Percentiles rank a stretch among this genome's conserved stretches.
Conservation (phyloP, 2,113 vertebrate species). For the Halcyon senegalensis region DNA sequence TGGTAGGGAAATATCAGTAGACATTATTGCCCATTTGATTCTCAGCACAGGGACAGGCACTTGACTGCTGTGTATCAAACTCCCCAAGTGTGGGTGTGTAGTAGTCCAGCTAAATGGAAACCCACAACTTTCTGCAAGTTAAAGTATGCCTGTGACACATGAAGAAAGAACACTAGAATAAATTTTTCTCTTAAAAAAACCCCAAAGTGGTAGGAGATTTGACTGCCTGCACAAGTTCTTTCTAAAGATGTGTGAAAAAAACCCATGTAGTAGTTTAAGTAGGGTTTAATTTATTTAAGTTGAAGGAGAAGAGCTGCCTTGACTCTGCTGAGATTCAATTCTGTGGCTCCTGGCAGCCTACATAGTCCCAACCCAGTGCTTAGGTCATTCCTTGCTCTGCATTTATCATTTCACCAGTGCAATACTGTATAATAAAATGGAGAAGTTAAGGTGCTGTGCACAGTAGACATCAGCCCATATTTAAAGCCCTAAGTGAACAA, state of each 20-base stretch:
- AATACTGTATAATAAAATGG: neutral
- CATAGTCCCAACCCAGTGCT: neutral
- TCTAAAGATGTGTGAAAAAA: neutral
- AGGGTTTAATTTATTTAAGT: neutral
- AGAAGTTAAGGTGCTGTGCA: neutral
- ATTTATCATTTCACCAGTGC: neutral
- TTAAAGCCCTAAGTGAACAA: slow-evolving; percentile 15
- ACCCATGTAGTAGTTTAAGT: fast-evolving
- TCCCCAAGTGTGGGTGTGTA: neutral
- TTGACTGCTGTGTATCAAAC: neutral
- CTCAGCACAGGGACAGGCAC: neutral
- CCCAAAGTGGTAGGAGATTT: neutral
- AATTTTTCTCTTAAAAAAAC: neutral
- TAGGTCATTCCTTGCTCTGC: neutral
- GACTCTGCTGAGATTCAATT: neutral
- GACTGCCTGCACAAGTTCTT: neutral
- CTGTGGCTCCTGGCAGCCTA: neutral
- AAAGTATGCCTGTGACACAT: neutral
- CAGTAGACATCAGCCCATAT: neutral
- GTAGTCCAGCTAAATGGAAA: slow-evolving; percentile 9
- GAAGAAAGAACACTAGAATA: neutral
- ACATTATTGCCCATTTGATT: neutral
- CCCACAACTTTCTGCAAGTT: neutral
- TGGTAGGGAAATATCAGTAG: neutral
- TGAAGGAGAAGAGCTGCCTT: neutral